Percentiles rank a stretch among this genome's conserved stretches.
Evolutionary conservation across 2,888 invertebrate species (phyloP).

Genomic region (Zaprionus bogoriensis): DNA sequence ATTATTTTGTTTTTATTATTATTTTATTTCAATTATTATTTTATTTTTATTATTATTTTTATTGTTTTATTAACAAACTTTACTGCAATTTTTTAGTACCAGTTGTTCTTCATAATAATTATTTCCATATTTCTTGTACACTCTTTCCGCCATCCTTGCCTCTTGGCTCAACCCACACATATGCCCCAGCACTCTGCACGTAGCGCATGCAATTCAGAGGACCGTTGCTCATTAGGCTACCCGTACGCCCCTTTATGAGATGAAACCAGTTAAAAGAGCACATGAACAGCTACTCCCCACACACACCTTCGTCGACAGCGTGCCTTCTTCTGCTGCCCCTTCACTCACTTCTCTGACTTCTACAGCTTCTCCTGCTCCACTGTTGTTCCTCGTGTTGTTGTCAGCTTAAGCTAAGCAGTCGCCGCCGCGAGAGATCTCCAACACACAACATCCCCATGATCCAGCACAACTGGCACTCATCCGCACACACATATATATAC

Average conservation of each 20-base stretch:
- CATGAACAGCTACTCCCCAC: constrained; percentile 39
- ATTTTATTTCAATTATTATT: neutral
- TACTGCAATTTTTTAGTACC: no score
- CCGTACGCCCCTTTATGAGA: constrained; percentile 38
- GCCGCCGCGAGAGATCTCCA: constrained; percentile 29
- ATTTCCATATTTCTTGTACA: neutral
- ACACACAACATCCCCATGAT: constrained; percentile 28
- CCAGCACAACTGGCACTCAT: constrained; percentile 17
- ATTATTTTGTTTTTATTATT: neutral
- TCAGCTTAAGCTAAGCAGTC: constrained; percentile 72
- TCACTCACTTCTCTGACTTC: neutral
- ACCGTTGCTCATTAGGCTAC: constrained; percentile 70
- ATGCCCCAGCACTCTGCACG: constrained; percentile 12
- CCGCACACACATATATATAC: constrained; percentile 16
- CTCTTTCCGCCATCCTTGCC: neutral
- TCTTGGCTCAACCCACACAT: constrained; percentile 9
- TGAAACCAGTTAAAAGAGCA: constrained; percentile 65
- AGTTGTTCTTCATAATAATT: no score
- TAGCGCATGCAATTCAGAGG: constrained; percentile 41
- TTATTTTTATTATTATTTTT: neutral
- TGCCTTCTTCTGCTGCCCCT: neutral
- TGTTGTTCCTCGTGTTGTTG: constrained; percentile 55
- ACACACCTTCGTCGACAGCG: neutral
- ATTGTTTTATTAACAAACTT: neutral
- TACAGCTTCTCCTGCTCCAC: constrained; percentile 4